Evolutionary conservation across 2,797 vertebrate genomes (phyloP).

Genomic region (Eulemur albifrons): DNA sequence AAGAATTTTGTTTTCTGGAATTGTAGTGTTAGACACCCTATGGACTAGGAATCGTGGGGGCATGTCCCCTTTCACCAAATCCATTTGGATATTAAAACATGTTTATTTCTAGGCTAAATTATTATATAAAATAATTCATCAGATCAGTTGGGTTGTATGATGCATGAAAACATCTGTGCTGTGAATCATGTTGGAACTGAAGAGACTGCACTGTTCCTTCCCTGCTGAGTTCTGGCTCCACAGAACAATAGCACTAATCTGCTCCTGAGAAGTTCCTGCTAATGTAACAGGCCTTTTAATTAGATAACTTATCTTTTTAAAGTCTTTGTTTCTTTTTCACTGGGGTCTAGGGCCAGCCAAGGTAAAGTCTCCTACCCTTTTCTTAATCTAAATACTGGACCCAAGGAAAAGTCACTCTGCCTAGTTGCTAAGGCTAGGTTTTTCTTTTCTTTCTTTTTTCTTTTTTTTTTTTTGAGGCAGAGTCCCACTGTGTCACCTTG

Average conservation of each 20-base stretch:
- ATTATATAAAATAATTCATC: background rate
- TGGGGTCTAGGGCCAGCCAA: background rate
- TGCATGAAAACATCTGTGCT: background rate
- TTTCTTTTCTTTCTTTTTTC: background rate
- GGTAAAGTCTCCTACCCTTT: background rate
- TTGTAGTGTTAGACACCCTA: background rate
- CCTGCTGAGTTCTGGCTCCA: background rate
- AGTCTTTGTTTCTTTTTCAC: background rate
- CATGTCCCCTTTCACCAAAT: background rate
- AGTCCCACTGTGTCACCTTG: no score
- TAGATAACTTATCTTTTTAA: background rate
- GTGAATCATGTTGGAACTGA: background rate
- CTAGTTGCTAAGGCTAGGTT: background rate
- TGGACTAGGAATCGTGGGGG: background rate
- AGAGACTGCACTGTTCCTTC: background rate
- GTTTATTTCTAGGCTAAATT: background rate
- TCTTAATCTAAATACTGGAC: background rate
- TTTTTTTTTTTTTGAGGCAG: no score
- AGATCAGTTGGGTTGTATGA: background rate
- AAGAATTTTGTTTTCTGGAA: background rate
- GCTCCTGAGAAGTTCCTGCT: background rate
- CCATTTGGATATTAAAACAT: background rate
- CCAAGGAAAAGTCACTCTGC: background rate
- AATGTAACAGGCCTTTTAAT: background rate
- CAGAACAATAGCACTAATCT: background rate